Evolutionary conservation across 2,113 vertebrate species (phyloP), one percentile per base, ranked within the genome.

Genomic region (Tragelaphus scriptus): DNA sequence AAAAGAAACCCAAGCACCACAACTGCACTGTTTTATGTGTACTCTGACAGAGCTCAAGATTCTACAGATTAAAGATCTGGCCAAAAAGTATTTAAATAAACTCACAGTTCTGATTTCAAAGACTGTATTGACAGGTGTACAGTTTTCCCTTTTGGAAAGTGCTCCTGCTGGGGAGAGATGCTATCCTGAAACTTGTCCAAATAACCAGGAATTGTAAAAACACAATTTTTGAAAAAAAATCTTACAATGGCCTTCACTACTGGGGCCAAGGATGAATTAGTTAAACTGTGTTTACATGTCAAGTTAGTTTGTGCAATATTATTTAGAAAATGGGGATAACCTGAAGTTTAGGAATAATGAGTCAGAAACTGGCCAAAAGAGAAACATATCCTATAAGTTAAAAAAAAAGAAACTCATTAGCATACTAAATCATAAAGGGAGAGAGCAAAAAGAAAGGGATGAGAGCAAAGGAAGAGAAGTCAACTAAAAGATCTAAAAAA

Each of bases 161-260:
- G 5, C 49, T 95, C 53, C 30, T 81, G 30, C 30, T 40, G 2
- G 32, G 28, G 49, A 90, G 30, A 49, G 85, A 81, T 21, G 16
- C 47, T 77, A 80, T 30, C 36, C 75, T 59, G 14, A 90, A 92
- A 92, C 19, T 65, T 84, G 32, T 51, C 32, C 82, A 94, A 80
- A 92, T 81, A 94, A 88, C 55, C 9, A 77, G 61, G 80, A 94
- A 92, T 13, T 79, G 44, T 87, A 89, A 58, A 81, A 75, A 56
- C 28, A 68, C 1, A 32, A 56, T 26, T 75, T 47, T 21, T 13
- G 23, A 19, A 7, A 47, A 94, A 94, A 61, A 82, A 77, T 53
- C 82, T 28, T 53, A 36, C 16, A 88, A 71, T n/a, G 4, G 25
- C 5, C 19, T 2, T 95, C 59, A 53, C 15, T 49, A 47, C 2